Evolutionary conservation across 2,113 vertebrate genomes (phyloP).

Genomic region (Panurus biarmicus): DNA sequence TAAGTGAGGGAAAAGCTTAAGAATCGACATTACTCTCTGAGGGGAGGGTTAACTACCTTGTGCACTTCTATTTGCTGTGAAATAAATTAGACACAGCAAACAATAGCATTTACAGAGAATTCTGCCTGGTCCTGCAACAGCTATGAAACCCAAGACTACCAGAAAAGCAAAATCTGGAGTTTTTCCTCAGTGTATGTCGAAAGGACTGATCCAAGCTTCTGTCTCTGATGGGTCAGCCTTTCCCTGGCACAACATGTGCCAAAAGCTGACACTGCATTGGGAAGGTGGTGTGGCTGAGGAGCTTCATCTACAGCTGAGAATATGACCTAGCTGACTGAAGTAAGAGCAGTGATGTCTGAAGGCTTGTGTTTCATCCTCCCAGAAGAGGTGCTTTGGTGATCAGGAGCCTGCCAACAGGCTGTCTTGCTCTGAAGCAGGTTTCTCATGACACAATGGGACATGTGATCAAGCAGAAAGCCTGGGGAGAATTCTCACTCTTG

Average conservation of each 20-base stretch:
- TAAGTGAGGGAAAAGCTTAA: not conserved
- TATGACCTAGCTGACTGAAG: not conserved
- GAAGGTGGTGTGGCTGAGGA: not conserved
- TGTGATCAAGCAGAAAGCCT: not conserved
- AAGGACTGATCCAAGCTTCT: not conserved
- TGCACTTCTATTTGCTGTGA: not conserved
- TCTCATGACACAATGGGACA: accelerated
- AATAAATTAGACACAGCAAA: not conserved
- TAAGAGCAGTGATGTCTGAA: not conserved
- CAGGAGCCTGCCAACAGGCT: not conserved
- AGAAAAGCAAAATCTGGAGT: not conserved
- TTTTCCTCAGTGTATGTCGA: not conserved
- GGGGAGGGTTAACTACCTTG: not conserved
- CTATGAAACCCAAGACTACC: not conserved
- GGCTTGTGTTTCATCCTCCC: not conserved
- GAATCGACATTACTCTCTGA: not conserved
- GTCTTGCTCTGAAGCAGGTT: not conserved
- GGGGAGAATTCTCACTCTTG: not conserved
- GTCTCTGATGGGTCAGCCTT: not conserved
- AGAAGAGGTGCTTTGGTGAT: not conserved
- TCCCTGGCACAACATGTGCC: not conserved
- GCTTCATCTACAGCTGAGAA: not conserved
- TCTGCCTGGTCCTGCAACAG: not conserved
- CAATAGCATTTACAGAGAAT: not conserved
- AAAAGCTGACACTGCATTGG: not conserved